Evolutionary conservation across 2,797 vertebrate species (phyloP).

Genomic region (Sebastes alutus): DNA sequence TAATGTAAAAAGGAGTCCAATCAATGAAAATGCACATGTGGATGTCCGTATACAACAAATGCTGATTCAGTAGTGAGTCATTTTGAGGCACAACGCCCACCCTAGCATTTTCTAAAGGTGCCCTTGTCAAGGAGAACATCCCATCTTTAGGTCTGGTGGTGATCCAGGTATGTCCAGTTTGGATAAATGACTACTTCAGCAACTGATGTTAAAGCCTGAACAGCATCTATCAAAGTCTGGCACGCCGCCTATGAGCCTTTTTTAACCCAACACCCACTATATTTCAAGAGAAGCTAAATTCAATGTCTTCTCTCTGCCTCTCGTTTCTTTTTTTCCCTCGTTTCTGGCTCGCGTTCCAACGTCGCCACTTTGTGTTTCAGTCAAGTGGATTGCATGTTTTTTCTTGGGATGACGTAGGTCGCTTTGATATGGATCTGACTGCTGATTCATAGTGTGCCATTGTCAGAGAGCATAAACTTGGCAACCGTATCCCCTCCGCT

Average conservation of each 20-base stretch:
- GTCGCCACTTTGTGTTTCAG: slow-evolving; percentile 52
- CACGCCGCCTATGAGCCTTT: slow-evolving; percentile 60
- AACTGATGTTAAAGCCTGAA: slow-evolving; percentile 64
- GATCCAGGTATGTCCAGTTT: slow-evolving; percentile 62
- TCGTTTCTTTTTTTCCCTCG: neutral
- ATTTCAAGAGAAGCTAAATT: slow-evolving; percentile 58
- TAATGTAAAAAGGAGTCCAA: slow-evolving; percentile 17
- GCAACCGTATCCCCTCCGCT: slow-evolving; percentile 28
- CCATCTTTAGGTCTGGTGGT: slow-evolving; percentile 62
- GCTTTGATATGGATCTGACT: slow-evolving; percentile 62
- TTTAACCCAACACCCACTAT: slow-evolving; percentile 55
- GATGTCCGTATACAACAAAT: slow-evolving; percentile 24
- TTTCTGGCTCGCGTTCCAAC: slow-evolving; percentile 34
- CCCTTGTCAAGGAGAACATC: slow-evolving; percentile 61
- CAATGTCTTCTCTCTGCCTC: slow-evolving; percentile 9
- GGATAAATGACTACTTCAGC: slow-evolving; percentile 73
- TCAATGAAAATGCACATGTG: slow-evolving; percentile 31
- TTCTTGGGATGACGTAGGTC: slow-evolving; percentile 32
- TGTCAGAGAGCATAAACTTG: slow-evolving; percentile 57
- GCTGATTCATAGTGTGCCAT: slow-evolving; percentile 47
- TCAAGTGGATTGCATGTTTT: slow-evolving; percentile 44
- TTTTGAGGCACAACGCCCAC: slow-evolving; percentile 37
- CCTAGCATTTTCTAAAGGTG: slow-evolving; percentile 67
- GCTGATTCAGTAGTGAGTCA: slow-evolving; percentile 53
- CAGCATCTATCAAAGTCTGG: slow-evolving; percentile 77